Base-by-base conservation (phyloP, 2,888 invertebrate species). In the Nephrotoma guestfalica region DNA sequence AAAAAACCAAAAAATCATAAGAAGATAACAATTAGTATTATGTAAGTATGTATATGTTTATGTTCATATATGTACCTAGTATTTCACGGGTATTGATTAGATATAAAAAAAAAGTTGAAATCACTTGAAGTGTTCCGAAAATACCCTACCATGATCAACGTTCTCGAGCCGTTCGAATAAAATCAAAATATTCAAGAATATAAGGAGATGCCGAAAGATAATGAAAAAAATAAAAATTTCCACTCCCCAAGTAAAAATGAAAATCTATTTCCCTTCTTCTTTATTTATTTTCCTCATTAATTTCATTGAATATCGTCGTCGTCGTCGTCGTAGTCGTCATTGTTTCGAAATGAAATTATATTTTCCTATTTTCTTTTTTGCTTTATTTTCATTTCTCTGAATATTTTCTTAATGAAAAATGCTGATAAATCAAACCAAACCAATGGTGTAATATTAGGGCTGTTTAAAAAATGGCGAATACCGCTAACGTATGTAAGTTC, bases 341-440 rank as follows among this genome's bases (percentile, higher is more conserved):
- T 51, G 86, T 47, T 45, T 86, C 87, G 86, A 87, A 87, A 87
- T 71, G 71, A 71, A 71, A 71, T 71, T 71, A 71, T 71, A 71
- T 71, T 71, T 71, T 71, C 30, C n/a, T 51, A 6, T 51, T 51
- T 7, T 13, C 4, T 51, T 51, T 51, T 71, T 71, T 30, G 71
- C 71, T 71, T 71, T 71, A 71, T 71, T 71, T 71, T 71, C 51
- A 51, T 3, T 71, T 71, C 71, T 71, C 30, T 71, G 71, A 71
- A 71, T 71, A 71, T 71, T 71, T 71, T 71, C 71, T 30, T 71
- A 71, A 71, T 71, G 71, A 71, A 71, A 71, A 71, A 71, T 71
- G 18, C 9, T 71, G 71, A 71, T 71, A 71, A 30, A 18, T 71
- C 71, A 71, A 71, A 71, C 71, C 71, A 11, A 30, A 4, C 30